A percentile compares a stretch with the other conserved stretches of the same genome.
Evolutionary conservation across 1,140 invertebrate species (phyloP).

Genomic region (Drosophila dunni): DNA sequence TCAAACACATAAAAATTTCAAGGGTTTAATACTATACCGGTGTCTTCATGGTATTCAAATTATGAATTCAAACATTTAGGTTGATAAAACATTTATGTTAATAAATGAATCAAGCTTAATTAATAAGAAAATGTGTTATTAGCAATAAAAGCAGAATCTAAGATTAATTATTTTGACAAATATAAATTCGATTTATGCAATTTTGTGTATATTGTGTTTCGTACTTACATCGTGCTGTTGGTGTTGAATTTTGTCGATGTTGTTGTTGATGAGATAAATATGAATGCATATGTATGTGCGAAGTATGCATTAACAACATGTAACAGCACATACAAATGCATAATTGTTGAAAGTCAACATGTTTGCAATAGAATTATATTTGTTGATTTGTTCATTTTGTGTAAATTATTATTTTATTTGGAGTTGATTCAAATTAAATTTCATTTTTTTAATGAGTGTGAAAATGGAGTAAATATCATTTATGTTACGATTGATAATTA

Average conservation of each 20-base stretch:
- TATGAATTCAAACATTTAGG: too few species aligned
- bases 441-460: slow-evolving; percentile 34
- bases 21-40: too few species aligned
- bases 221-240: slow-evolving; percentile 85
- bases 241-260: slow-evolving; percentile 76
- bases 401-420: slow-evolving; percentile 6
- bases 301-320: slow-evolving; percentile 35
- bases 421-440: slow-evolving; percentile 17
- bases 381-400: slow-evolving; percentile 38
- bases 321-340: slow-evolving; percentile 60
- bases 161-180: slow-evolving; percentile 63
- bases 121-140: slow-evolving; percentile 46
- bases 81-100: not conserved
- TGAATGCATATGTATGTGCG: slow-evolving; percentile 39
- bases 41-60: too few species aligned
- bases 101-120: slow-evolving; percentile 18
- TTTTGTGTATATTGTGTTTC: slow-evolving; percentile 78
- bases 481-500: slow-evolving; percentile 43
- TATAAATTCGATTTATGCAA: slow-evolving; percentile 73
- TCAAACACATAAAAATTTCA: too few species aligned
- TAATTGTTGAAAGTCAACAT: slow-evolving; percentile 50
- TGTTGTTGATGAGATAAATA: slow-evolving; percentile 57
- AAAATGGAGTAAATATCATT: slow-evolving; percentile 39
- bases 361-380: slow-evolving; percentile 47
- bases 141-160: slow-evolving; percentile 67